These are phyloP conservation scores for Lophotis ruficrista DNA, from an alignment of 2,113 vertebrate species.

Conservation along the genomic window DNA sequence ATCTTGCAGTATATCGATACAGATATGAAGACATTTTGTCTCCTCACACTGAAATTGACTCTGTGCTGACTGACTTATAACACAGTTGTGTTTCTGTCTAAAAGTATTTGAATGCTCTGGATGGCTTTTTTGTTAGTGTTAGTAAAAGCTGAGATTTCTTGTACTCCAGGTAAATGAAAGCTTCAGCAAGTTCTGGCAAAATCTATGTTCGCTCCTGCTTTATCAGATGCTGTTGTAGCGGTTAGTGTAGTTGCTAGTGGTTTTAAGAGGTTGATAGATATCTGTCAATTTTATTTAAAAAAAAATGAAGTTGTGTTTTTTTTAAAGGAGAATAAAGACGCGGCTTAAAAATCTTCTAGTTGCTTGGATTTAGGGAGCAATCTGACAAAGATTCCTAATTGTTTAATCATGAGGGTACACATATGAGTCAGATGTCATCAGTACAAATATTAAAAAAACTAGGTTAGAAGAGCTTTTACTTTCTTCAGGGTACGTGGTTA, in stretches of 20 bases:
- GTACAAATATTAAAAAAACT: not conserved
- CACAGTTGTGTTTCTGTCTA: not conserved
- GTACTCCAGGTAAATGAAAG: not conserved
- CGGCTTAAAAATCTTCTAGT: not conserved
- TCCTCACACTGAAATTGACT: not conserved
- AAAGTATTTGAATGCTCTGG: not conserved
- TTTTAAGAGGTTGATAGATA: not conserved
- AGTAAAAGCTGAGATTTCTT: not conserved
- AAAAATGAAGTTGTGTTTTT: not conserved
- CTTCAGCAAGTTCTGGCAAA: not conserved
- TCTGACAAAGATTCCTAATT: not conserved
- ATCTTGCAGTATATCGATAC: not conserved
- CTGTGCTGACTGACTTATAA: not conserved
- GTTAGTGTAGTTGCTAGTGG: not conserved
- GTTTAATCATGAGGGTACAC: not conserved
- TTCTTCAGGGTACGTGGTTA: not conserved
- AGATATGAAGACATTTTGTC: not conserved
- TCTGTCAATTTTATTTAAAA: not conserved
- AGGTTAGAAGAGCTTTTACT: conserved; percentile 15
- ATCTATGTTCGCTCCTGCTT: not conserved
- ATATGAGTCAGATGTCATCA: not conserved
- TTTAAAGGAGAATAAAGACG: not conserved
- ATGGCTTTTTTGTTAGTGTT: not conserved
- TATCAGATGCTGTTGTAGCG: not conserved
- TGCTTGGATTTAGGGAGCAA: not conserved